phyloP scores from a whole-genome alignment of 2,888 invertebrate genomes.

The Camptogramma bilineatum region DNA sequence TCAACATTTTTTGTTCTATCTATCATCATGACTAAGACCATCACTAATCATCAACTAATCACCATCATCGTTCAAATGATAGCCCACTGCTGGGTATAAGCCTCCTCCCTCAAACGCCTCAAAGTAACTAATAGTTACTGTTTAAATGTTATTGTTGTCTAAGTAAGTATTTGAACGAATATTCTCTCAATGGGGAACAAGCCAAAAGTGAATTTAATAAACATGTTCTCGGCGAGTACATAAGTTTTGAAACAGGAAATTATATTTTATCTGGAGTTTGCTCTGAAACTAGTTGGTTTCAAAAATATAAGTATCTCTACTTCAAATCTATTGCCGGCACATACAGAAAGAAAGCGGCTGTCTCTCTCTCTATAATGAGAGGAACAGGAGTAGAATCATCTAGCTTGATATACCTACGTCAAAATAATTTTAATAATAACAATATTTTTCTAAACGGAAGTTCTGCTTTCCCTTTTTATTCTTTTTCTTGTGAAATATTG shows the following conservation, averaged over 20 bases:
- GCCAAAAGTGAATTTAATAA: slow-evolving; percentile 43
- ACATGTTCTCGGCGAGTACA: slow-evolving; percentile 26
- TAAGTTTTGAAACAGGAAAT: slow-evolving; percentile 41
- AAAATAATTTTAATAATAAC: too few species aligned
- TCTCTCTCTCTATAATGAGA: neutral
- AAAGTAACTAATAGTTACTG: slow-evolving; percentile 22
- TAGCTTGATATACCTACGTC: too few species aligned
- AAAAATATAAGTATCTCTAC: slow-evolving; percentile 24
- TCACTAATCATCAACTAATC: too few species aligned
- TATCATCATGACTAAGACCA: too few species aligned
- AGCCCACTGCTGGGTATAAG: too few species aligned
- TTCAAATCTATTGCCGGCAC: slow-evolving; percentile 2
- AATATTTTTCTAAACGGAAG: too few species aligned
- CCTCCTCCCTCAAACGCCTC: too few species aligned
- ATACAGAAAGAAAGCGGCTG: neutral
- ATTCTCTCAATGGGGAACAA: slow-evolving; percentile 35
- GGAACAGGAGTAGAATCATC: too few species aligned
- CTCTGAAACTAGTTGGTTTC: slow-evolving; percentile 13
- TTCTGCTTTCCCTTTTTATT: too few species aligned
- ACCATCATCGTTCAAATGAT: too few species aligned
- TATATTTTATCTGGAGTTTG: slow-evolving; percentile 38
- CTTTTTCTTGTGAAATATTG: too few species aligned
- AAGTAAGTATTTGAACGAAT: slow-evolving; percentile 29
- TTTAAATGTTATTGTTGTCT: slow-evolving; percentile 22
- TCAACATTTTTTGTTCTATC: too few species aligned